Evolutionary conservation across 1,140 invertebrate genomes (phyloP), one percentile per base, ranked within the genome.

Genomic region (Musca vetustissima): DNA sequence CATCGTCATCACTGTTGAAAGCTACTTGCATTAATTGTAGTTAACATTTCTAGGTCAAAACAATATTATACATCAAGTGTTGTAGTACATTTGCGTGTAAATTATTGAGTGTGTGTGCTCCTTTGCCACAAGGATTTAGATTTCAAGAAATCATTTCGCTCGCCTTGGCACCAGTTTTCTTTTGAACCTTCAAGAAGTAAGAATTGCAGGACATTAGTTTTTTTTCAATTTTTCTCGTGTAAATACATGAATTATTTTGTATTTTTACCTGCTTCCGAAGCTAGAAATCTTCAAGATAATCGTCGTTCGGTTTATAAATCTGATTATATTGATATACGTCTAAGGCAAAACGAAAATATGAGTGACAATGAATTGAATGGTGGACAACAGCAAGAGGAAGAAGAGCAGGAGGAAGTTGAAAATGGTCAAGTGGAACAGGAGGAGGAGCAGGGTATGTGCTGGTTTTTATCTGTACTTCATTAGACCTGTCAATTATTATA

Each of bases 261-360:
- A n/a, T 79, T 79, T 72, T 70, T 79, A 70, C 77, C 77, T 49
- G 77, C 76, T 64, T 79, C 77, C 17, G 22, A 74, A 49, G 73
- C 68, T 0, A 76, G 76, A 64, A 43, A 55, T 17, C 28, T 24
- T 24, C 32, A 28, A 49, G 64, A 65, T 65, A 36, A 79, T 71
- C 67, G 55, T 24, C 67, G 67, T 59, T 68, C 67, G 14, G 72
- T 79, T 24, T 79, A 79, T 68, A 73, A 78, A 21, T 79, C 77
- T 4, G 72, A 76, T 21, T 79, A 79, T 48, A 36, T 79, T 70
- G 75, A 77, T 19, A 76, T 79, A 70, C 71, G 78, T 32, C 64
- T 79, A 19, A 73, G 73, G 22, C 8, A 19, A 43, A 43, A 13
- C 14, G 19, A 28, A 3, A 66, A 28, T 3, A 66, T 66, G 64